Evolutionary conservation across 2,888 invertebrate species (phyloP).

Genomic region (Drosophila lacicola): DNA sequence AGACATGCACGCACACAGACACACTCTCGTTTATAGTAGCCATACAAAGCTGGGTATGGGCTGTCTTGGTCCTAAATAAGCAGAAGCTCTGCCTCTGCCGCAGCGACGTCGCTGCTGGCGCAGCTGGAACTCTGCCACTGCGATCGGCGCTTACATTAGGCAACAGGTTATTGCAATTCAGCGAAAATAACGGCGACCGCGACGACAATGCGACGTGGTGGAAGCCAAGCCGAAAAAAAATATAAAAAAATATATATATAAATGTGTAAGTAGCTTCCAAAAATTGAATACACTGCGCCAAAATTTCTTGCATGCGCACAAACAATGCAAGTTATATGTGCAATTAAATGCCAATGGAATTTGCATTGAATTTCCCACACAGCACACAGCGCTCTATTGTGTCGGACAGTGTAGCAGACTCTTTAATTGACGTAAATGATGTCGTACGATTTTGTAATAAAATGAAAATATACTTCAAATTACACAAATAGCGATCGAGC

Average conservation of each 20-base stretch:
- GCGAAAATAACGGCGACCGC: slow-evolving; percentile 67
- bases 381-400: background rate
- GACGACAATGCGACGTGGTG: slow-evolving; percentile 56
- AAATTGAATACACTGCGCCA: slow-evolving; percentile 69
- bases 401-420: background rate
- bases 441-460: too few species aligned
- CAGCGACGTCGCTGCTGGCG: slow-evolving; percentile 3
- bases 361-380: slow-evolving; percentile 14
- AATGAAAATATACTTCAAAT: too few species aligned
- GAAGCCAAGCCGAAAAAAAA: slow-evolving; percentile 36
- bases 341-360: slow-evolving; percentile 1
- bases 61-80: slow-evolving; percentile 73
- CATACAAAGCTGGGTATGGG: slow-evolving; percentile 30
- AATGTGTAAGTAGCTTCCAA: slow-evolving; percentile 75
- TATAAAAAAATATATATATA: slow-evolving; percentile 2
- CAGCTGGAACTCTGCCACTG: slow-evolving; percentile 50
- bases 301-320: slow-evolving; percentile 40
- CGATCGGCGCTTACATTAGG: slow-evolving; percentile 66
- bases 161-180: slow-evolving; percentile 83
- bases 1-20: slow-evolving; percentile 6
- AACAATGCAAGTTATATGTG: slow-evolving; percentile 17
- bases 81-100: slow-evolving; percentile 45
- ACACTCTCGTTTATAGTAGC: slow-evolving; percentile 18
- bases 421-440: background rate
- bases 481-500: too few species aligned